phyloP scores from a whole-genome alignment of 2,888 invertebrate genomes.

The Cerastis rubricosa region DNA sequence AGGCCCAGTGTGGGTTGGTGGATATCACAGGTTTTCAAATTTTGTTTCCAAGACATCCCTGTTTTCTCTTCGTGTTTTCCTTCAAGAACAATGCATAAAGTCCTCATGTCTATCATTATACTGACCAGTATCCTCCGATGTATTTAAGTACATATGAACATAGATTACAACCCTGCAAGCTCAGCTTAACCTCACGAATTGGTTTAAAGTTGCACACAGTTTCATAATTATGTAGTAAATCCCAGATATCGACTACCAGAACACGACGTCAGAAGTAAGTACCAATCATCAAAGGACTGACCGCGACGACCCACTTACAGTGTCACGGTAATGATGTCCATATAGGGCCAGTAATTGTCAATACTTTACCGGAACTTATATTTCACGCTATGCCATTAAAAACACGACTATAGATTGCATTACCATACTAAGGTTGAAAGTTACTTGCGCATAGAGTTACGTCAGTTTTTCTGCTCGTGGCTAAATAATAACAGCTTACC shows the following conservation, averaged over 20 bases:
- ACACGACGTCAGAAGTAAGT: neutral
- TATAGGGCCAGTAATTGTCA: neutral
- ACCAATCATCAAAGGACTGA: neutral
- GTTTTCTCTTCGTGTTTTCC: neutral
- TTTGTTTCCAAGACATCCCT: neutral
- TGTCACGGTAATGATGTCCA: slow-evolving; percentile 28
- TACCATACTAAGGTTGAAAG: neutral
- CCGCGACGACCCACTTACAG: slow-evolving; percentile 1
- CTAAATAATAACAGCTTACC: too few relatives aligned
- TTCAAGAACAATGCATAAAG: neutral
- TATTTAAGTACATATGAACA: neutral
- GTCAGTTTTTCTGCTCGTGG: too few relatives aligned
- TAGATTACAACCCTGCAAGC: neutral
- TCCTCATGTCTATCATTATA: neutral
- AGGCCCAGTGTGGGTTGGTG: neutral
- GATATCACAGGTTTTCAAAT: neutral
- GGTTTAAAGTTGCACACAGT: too few relatives aligned
- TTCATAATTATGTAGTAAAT: neutral
- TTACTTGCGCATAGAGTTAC: neutral
- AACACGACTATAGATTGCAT: too few relatives aligned
- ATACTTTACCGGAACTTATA: slow-evolving; percentile 42
- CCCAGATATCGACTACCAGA: neutral
- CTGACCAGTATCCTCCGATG: neutral
- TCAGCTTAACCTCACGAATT: too few relatives aligned
- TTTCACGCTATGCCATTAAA: slow-evolving; percentile 30